phyloP scores from a whole-genome alignment of 2,888 invertebrate genomes.

The Thera britannica region DNA sequence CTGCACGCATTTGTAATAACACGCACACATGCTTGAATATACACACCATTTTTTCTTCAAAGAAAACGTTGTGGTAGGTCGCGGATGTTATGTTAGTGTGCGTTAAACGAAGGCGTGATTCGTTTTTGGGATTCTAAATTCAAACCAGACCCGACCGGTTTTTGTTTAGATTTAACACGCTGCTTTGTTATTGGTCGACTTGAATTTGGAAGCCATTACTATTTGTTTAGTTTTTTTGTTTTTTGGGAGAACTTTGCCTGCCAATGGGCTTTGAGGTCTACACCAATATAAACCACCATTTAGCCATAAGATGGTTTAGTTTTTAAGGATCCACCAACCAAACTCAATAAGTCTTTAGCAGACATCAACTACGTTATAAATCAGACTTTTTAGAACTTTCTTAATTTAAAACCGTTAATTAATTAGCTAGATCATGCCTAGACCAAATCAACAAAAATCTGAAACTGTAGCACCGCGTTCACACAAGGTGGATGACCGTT shows the following conservation, averaged over 20 bases:
- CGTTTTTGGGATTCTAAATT: slow-evolving; percentile 73
- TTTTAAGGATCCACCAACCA: neutral
- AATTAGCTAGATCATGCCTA: neutral
- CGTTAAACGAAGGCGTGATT: slow-evolving; percentile 56
- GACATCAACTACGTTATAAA: neutral
- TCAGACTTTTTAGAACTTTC: neutral
- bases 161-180: slow-evolving; percentile 46
- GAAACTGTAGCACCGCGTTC: slow-evolving; percentile 44
- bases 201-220: slow-evolving; percentile 35
- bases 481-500: slow-evolving; percentile 71
- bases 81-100: slow-evolving; percentile 52
- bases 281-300: neutral
- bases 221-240: slow-evolving; percentile 27
- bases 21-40: slow-evolving; percentile 30
- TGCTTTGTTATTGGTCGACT: slow-evolving; percentile 48
- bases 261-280: slow-evolving; percentile 9
- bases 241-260: slow-evolving; percentile 9
- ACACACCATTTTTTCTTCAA: slow-evolving; percentile 40
- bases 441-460: slow-evolving; percentile 27
- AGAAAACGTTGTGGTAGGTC: slow-evolving; percentile 71
- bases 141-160: slow-evolving; percentile 57
- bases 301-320: neutral
- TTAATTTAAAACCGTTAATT: no score
- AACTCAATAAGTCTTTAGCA: neutral
- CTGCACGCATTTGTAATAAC: slow-evolving; percentile 39